These are phyloP conservation scores for Acridotheres tristis DNA, from an alignment of 2,797 vertebrate genomes.

Conservation along the genomic window DNA sequence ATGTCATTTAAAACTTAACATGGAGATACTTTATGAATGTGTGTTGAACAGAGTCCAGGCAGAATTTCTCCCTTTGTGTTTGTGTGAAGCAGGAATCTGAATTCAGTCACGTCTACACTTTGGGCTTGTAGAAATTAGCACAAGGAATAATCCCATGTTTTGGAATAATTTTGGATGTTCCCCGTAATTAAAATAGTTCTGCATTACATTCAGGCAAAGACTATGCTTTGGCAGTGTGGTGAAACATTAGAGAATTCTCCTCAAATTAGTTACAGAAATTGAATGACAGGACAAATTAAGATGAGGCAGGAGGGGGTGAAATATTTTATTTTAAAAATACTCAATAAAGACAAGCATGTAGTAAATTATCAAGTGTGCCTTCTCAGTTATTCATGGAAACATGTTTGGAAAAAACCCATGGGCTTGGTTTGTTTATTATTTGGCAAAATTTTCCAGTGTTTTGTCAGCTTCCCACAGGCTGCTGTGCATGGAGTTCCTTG, in stretches of 20 bases:
- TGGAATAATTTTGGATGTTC: background rate
- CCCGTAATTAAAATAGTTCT: background rate
- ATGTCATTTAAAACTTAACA: background rate
- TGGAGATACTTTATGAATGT: background rate
- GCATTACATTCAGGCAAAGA: background rate
- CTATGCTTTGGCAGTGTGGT: background rate
- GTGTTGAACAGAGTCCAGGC: background rate
- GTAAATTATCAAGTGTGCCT: conserved; percentile 42
- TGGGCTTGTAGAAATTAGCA: background rate
- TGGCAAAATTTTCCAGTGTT: conserved; percentile 33
- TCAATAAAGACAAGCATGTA: background rate
- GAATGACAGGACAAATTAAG: conserved; percentile 43
- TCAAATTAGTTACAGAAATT: conserved; percentile 49
- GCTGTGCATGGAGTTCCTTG: background rate
- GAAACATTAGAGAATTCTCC: conserved; percentile 25
- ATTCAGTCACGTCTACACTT: background rate
- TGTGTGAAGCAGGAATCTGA: background rate
- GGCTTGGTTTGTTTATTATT: conserved; percentile 14
- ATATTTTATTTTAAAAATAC: conserved; percentile 44
- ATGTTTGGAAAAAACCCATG: background rate
- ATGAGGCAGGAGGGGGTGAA: conserved; percentile 17
- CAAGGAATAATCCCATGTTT: background rate
- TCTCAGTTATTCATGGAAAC: conserved; percentile 44
- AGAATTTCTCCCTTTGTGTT: background rate
- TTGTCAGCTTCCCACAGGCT: conserved; percentile 5